Conservation (phyloP, 1,140 invertebrate species). For the Helicorthomorpha holstii region DNA sequence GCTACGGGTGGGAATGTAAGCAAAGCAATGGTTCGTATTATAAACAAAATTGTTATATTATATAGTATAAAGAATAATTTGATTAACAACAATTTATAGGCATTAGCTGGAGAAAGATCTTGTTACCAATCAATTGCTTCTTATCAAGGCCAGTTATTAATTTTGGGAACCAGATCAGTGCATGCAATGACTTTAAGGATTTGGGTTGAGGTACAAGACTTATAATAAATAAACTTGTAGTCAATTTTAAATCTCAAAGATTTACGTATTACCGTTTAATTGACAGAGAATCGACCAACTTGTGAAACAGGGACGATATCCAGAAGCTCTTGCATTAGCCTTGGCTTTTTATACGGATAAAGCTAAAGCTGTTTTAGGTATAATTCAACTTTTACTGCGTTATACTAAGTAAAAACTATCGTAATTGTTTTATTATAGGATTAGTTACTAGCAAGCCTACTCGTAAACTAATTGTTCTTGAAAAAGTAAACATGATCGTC, state of each 20-base stretch:
- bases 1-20: slow-evolving; percentile 59
- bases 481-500: too few relatives aligned
- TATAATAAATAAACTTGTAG: too few relatives aligned
- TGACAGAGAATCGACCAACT: slow-evolving; percentile 8
- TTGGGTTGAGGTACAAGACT: slow-evolving; percentile 20
- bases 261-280: too few relatives aligned
- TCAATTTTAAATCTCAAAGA: too few relatives aligned
- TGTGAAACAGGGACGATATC: slow-evolving; percentile 22
- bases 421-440: too few relatives aligned
- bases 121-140: slow-evolving; percentile 79
- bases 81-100: slow-evolving; percentile 39
- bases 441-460: too few relatives aligned
- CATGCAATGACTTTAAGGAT: slow-evolving; percentile 22
- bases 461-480: too few relatives aligned
- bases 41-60: slow-evolving; percentile 5
- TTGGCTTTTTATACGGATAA: slow-evolving; percentile 28
- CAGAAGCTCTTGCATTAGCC: slow-evolving; percentile 24
- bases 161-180: slow-evolving; percentile 59
- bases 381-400: too few relatives aligned
- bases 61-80: not conserved
- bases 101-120: slow-evolving; percentile 61
- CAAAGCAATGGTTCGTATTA: slow-evolving; percentile 38
- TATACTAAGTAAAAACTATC: too few relatives aligned
- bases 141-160: slow-evolving; percentile 57
- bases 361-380: slow-evolving; percentile 21